Base-by-base conservation (phyloP, 2,113 vertebrate genomes). In the Syrmaticus mikado region DNA sequence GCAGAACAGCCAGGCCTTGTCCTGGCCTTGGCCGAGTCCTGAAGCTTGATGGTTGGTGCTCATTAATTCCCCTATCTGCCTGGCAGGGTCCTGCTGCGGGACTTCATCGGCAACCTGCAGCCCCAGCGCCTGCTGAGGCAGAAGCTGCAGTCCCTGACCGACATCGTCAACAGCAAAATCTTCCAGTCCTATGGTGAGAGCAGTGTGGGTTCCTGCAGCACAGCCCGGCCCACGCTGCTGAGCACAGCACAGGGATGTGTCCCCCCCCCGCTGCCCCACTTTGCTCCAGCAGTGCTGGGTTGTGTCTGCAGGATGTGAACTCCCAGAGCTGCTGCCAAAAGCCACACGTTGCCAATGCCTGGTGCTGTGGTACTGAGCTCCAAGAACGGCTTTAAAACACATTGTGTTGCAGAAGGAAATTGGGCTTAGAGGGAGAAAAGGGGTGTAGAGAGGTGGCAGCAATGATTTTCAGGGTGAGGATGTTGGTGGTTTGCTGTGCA, bases 121-220 rank as follows among this genome's bases (percentile, higher is more conserved):
- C 87, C 93, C 45, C 94, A 93, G 68, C 92, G 96, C 8, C 96
- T 97, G 90, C 82, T 95, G 85, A 96, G 60, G 77, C 97, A 97
- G 92, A 97, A 97, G 82, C 90, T 97, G 72, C 95, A 96, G 86
- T 97, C 84, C 65, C 91, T 97, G 88, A 91, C 65, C 1, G 50
- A 79, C 72, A 95, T 97, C 3, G 30, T 96, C 85, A 74, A 60
- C 93, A 96, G 43, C 82, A 86, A 46, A 28, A 46, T 85, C 36
- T 97, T 97, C 91, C 77, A 75, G 76, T 65, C 25, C 79, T 89
- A 94, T 0, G 97, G 97, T 97, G 91, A 94, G 94, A 36, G 8
- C 6, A 2, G 5, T 0, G 3, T 45, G 13, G 38, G 17, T 7
- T n/a, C 22, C 11, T 58, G 9, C 1, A 2, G 12, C 38, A 2